Base-by-base conservation (phyloP, 2,888 invertebrate species). In the Mellilla xanthometata region DNA sequence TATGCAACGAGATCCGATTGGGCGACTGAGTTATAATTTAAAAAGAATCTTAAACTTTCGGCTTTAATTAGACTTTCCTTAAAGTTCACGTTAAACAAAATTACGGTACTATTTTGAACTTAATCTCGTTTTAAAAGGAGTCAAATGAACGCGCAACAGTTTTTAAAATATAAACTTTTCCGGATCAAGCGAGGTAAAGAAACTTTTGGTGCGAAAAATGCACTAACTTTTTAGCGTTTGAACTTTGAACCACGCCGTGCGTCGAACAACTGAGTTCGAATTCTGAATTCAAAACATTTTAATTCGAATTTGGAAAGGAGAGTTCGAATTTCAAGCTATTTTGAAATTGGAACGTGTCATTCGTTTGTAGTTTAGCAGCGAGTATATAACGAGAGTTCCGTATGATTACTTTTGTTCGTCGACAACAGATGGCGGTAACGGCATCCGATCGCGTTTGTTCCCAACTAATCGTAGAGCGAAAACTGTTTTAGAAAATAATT, bases 341-440 rank as follows among this genome's bases (percentile, higher is more conserved):
- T 49, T 56, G 59, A 55, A 56, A 54, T 59, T 45, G 33, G 58
- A 52, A 62, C 59, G 60, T 65, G 67, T 65, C 68, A 71, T 61
- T 54, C 41, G 52, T 49, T 52, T 49, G 22, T 56, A 57, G 56
- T 57, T 65, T 62, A 58, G 55, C 54, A 60, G 57, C 46, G 60
- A 46, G 56, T 65, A 55, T 61, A 61, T 65, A 65, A 68, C 65
- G 62, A 69, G 53, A 56, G 56, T 62, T 46, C 48, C 54, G 59
- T 55, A 52, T 61, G 65, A 73, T 75, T 75, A 71, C 75, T 73
- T 76, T 75, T 71, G 72, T 75, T 74, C 61, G 49, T 1, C 56
- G 66, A 66, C 73, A 68, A 70, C 76, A 76, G 71, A 72, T 75
- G 73, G 65, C 68, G 44, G 50, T 48, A 66, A 68, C 67, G 60